These are phyloP conservation scores for Thumatha senex DNA, from an alignment of 2,888 invertebrate species.

Conservation along the genomic window DNA sequence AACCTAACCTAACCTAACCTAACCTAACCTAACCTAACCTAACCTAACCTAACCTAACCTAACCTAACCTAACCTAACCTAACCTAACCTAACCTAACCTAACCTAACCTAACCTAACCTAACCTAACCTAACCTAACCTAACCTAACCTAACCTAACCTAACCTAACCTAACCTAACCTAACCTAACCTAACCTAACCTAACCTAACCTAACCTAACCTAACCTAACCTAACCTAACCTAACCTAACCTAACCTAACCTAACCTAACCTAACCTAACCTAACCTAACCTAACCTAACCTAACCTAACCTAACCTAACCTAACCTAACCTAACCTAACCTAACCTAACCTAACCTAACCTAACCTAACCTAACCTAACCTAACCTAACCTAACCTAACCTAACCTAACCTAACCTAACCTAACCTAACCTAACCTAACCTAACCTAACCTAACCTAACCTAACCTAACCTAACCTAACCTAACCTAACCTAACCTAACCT, in stretches of 20 bases:
- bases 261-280: conserved; percentile 22
- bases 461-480: conserved; percentile 16
- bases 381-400: conserved; percentile 30
- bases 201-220: conserved; percentile 15
- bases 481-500: conserved; percentile 21
- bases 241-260: conserved; percentile 18
- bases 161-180: conserved; percentile 17
- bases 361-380: conserved; percentile 31
- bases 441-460: conserved; percentile 26
- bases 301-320: conserved; percentile 20
- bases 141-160: conserved; percentile 17
- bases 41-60: conserved; percentile 14
- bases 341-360: conserved; percentile 19
- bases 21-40: conserved; percentile 17
- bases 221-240: conserved; percentile 18
- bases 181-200: conserved; percentile 17
- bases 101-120: conserved; percentile 16
- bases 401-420: conserved; percentile 20
- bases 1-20: conserved; percentile 16
- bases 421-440: conserved; percentile 24
- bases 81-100: conserved; percentile 17
- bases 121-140: conserved; percentile 15
- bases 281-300: conserved; percentile 21
- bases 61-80: conserved; percentile 15
- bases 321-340: conserved; percentile 18